Conservation (phyloP, 1,140 invertebrate genomes). For the Drosophila willistoni region DNA sequence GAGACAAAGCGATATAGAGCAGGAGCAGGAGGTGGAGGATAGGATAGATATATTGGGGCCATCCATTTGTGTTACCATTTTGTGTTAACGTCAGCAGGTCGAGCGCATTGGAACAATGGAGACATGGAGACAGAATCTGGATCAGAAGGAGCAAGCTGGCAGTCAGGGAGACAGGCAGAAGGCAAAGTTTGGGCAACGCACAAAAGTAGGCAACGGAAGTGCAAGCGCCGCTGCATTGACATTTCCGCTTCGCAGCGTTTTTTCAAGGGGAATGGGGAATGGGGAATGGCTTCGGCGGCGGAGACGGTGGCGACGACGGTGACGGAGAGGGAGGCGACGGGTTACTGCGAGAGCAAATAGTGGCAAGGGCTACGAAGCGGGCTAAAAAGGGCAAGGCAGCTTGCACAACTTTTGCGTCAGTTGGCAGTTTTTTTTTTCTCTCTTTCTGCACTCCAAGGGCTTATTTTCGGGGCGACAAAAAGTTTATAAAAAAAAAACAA, state of each 20-base stretch:
- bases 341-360: slow-evolving; percentile 8
- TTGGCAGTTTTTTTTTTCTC: slow-evolving; percentile 47
- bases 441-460: slow-evolving; percentile 25
- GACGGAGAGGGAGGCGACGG: slow-evolving; percentile 1
- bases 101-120: slow-evolving; percentile 67
- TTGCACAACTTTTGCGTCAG: slow-evolving; percentile 66
- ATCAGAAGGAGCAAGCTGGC: slow-evolving; percentile 18
- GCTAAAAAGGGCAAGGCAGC: slow-evolving; percentile 24
- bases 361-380: not conserved
- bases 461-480: slow-evolving; percentile 43
- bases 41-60: slow-evolving; percentile 31
- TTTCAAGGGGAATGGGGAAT: slow-evolving; percentile 19
- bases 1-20: slow-evolving; percentile 41
- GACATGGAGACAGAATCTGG: slow-evolving; percentile 43
- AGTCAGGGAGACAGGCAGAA: slow-evolving; percentile 31
- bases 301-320: slow-evolving; percentile 23
- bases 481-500: slow-evolving; percentile 8
- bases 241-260: slow-evolving; percentile 77
- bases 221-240: slow-evolving; percentile 79
- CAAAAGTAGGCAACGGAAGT: slow-evolving; percentile 73
- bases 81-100: slow-evolving; percentile 76
- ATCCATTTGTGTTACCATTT: slow-evolving; percentile 80
- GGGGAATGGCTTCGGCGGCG: too few relatives aligned
- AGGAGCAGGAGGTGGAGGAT: not conserved
- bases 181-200: slow-evolving; percentile 66